A percentile compares a stretch with the other conserved stretches of the same genome.
Conservation (phyloP, 2,888 invertebrate genomes). For the Mesorhabditis spiculigera region DNA sequence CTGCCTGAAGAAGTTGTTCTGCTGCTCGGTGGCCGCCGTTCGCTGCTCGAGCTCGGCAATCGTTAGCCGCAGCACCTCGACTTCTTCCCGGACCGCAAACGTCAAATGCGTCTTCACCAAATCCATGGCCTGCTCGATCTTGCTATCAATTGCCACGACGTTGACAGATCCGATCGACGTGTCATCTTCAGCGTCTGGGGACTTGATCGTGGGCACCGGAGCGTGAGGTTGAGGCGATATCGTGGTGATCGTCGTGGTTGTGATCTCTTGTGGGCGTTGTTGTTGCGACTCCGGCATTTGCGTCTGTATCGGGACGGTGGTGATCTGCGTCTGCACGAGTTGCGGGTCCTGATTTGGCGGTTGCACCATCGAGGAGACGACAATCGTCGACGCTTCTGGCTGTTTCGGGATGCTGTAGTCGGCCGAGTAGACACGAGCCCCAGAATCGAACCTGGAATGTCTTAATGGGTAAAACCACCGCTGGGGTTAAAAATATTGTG, state of each 20-base stretch:
- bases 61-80: slow-evolving; percentile 85
- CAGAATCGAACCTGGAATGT: neutral
- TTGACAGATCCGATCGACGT: slow-evolving; percentile 29
- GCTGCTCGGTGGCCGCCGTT: slow-evolving; percentile 79
- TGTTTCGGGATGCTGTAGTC: neutral
- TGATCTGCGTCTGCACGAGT: neutral
- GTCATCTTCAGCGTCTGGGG: neutral
- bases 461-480: too few species aligned
- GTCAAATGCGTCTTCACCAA: slow-evolving; percentile 91
- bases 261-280: neutral
- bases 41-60: slow-evolving; percentile 85
- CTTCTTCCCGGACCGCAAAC: slow-evolving; percentile 90
- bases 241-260: neutral
- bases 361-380: neutral
- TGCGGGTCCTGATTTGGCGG: neutral
- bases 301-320: too few species aligned
- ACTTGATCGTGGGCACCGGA: neutral
- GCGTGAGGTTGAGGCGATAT: neutral
- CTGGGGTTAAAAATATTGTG: too few species aligned
- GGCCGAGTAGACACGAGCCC: neutral
- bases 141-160: slow-evolving; percentile 63
- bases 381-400: neutral
- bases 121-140: slow-evolving; percentile 67
- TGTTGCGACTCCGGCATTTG: neutral
- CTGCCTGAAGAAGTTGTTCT: slow-evolving; percentile 80